Evolutionary conservation across 2,113 vertebrate species (phyloP), one percentile per base, ranked within the genome.

Genomic region (Boleophthalmus pectinirostris): DNA sequence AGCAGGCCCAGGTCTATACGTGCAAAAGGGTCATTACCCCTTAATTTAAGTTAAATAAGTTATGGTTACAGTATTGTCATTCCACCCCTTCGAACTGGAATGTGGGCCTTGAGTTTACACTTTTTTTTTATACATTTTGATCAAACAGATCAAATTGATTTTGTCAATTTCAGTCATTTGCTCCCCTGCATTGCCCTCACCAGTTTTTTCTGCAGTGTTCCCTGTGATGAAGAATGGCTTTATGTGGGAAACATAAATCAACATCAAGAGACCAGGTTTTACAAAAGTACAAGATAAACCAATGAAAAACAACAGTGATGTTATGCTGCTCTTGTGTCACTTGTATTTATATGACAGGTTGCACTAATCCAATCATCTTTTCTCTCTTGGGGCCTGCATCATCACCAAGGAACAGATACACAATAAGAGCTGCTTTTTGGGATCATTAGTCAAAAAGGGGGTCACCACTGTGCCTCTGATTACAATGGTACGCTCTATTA

Each of bases 381-480:
- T 68, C 78, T 72, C 72, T 38, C 64, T 54, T 61, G 77, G 58
- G 74, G 74, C 60, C 70, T 29, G 45, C 12, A 20, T 60, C 73
- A 46, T 54, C 68, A 8, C 70, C 9, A 68, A 74, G 79, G 18
- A 23, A 10, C 1, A 64, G 69, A 51, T 70, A 70, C 60, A 49
- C 75, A 47, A 35, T 82, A 77, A 77, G 80, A 80, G 76, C 63
- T 73, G 69, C 78, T 79, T 82, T 80, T 83, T 79, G 66, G 74
- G 72, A 65, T 71, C 83, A 85, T 87, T 87, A 85, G 81, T 87
- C 86, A 85, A 75, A 87, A 25, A 33, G 77, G 45, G 81, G 83
- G 79, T 81, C 81, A 80, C 86, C 71, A 83, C 85, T 72, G 81
- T 54, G 79, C 76, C 83, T 82, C 68, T 88, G 83, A 85, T 83